These are phyloP conservation scores for Camponotus floridanus DNA, from an alignment of 1,140 invertebrate genomes.

Conservation along the genomic window DNA sequence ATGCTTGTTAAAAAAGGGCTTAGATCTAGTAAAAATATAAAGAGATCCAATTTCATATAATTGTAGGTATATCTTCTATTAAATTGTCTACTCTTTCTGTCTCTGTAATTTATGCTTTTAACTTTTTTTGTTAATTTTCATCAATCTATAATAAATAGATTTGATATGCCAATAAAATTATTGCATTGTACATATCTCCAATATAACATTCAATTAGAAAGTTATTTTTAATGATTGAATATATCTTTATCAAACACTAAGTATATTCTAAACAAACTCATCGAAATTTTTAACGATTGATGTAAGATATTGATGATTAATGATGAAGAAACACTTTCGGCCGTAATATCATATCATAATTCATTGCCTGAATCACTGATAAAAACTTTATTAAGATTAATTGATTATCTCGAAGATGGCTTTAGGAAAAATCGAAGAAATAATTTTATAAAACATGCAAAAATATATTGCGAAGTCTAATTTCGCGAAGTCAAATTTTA, in stretches of 20 bases:
- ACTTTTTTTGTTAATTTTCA: neutral
- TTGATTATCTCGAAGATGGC: neutral
- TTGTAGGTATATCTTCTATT: neutral
- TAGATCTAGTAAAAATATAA: neutral
- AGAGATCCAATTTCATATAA: neutral
- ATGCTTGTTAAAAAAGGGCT: neutral
- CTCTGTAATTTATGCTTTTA: neutral
- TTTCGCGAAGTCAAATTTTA: neutral
- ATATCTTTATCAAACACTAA: neutral
- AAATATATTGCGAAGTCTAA: neutral
- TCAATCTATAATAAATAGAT: neutral
- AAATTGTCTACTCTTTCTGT: neutral
- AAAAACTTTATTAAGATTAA: constrained; percentile 23
- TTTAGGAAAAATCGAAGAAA: constrained; percentile 15
- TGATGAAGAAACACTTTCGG: neutral
- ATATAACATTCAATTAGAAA: neutral
- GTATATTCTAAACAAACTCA: constrained; percentile 5
- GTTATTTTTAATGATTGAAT: constrained; percentile 4
- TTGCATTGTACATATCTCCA: neutral
- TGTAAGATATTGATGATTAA: neutral
- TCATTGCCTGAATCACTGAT: neutral
- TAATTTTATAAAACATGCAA: constrained; percentile 12
- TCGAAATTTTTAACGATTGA: neutral
- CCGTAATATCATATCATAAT: neutral
- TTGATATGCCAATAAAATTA: neutral